phyloP scores from a whole-genome alignment of 2,113 vertebrate genomes.

The Oncorhynchus keta region DNA sequence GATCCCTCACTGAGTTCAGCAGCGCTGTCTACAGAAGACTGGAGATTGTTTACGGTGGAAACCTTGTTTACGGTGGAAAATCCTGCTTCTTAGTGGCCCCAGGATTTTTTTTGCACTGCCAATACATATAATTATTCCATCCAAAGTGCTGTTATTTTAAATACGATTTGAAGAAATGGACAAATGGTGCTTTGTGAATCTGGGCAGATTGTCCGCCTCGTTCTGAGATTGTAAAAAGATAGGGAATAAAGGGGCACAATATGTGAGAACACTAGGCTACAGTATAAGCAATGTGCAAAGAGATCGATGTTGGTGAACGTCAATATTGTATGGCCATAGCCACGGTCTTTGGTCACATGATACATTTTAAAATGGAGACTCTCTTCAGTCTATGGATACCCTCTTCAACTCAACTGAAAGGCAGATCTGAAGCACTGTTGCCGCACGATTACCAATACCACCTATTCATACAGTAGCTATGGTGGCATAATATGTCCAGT shows the following conservation, averaged over 20 bases:
- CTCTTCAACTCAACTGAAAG: too few relatives aligned
- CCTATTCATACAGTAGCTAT: not conserved
- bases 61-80: too few relatives aligned
- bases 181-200: conserved; percentile 5
- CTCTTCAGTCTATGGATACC: not conserved
- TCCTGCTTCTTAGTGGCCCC: not conserved
- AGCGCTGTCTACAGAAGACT: not conserved
- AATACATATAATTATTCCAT: not conserved
- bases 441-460: not conserved
- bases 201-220: not conserved
- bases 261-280: not conserved
- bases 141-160: not conserved
- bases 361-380: conserved; percentile 17
- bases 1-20: not conserved
- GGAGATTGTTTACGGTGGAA: conserved; percentile 24
- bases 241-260: conserved; percentile 4
- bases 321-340: conserved; percentile 23
- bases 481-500: not conserved
- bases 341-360: conserved; percentile 22
- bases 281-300: conserved; percentile 9
- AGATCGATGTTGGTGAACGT: not conserved
- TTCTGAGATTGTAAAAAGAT: not conserved
- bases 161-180: not conserved
- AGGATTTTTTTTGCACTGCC: not conserved
- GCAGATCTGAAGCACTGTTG: too few relatives aligned